Evolutionary conservation across 2,113 vertebrate species (phyloP).

Genomic region (Malurus elegans): DNA sequence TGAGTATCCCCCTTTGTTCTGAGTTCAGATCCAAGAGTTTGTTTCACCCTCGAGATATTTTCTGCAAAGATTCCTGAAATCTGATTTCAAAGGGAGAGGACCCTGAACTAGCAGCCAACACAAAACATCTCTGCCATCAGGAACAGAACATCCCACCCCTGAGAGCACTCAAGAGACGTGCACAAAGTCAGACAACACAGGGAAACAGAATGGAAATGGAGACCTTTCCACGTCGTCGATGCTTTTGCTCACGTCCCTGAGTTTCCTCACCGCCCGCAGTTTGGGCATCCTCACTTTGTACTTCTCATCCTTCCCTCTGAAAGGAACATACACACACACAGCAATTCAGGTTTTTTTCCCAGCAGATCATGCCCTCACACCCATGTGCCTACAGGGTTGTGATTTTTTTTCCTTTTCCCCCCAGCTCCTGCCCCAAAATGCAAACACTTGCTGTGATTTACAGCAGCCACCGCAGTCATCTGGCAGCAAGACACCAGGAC

Average conservation of each 20-base stretch:
- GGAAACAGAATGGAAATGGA: not conserved
- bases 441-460: conserved; percentile 17
- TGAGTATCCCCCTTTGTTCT: not conserved
- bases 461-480: not conserved
- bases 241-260: conserved; percentile 34
- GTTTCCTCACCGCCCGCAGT: conserved; percentile 69
- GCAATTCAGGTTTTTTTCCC: not conserved
- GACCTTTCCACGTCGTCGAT: conserved; percentile 8
- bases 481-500: conserved; percentile 4
- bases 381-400: not conserved
- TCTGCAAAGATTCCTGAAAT: not conserved
- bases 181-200: not conserved
- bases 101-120: not conserved
- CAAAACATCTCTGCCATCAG: not conserved
- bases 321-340: not conserved
- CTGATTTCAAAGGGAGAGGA: not conserved
- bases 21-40: not conserved
- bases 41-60: not conserved
- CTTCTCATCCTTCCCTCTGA: conserved; percentile 78
- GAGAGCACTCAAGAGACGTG: accelerated
- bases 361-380: not conserved
- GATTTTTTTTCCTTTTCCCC: not conserved
- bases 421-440: not conserved
- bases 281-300: conserved; percentile 75
- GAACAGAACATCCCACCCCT: not conserved